Evolutionary conservation across 2,113 vertebrate genomes (phyloP).

Genomic region (Carassius carassius): DNA sequence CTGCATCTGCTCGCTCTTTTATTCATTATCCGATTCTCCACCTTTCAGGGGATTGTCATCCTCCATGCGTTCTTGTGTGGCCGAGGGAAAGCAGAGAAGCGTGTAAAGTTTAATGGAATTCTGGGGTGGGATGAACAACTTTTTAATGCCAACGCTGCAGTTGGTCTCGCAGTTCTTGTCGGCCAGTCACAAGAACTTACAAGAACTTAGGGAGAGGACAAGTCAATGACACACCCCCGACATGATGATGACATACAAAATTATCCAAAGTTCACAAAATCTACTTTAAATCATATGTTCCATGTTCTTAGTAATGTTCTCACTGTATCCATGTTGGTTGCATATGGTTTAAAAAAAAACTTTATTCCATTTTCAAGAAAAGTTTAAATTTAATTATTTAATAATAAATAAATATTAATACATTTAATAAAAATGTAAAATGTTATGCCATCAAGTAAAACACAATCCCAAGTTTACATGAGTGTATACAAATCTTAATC

Average conservation of each 20-base stretch:
- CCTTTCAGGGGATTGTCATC: slow-evolving; percentile 70
- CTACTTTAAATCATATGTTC: background rate
- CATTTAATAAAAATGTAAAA: background rate
- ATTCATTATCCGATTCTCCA: slow-evolving; percentile 99
- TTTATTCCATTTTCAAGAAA: background rate
- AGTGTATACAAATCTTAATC: background rate
- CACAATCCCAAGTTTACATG: background rate
- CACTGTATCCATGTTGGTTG: background rate
- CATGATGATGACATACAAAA: background rate
- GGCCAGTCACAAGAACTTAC: slow-evolving; percentile 38
- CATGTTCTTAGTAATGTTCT: background rate
- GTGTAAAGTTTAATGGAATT: slow-evolving; percentile 76
- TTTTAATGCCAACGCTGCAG: slow-evolving; percentile 60
- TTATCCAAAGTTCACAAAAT: background rate
- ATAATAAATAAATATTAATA: background rate
- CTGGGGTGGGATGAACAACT: slow-evolving; percentile 63
- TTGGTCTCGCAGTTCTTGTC: slow-evolving; percentile 55
- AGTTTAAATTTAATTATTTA: background rate
- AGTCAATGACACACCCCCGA: slow-evolving; percentile 47
- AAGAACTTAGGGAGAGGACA: slow-evolving; percentile 45
- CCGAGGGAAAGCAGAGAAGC: slow-evolving; percentile 63
- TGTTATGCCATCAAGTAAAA: background rate
- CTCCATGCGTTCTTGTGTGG: slow-evolving; percentile 47
- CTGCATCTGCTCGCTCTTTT: slow-evolving; percentile 99
- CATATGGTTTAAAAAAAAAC: background rate